Evolutionary conservation across 2,888 invertebrate species (phyloP).

Genomic region (Trichacis sp.): DNA sequence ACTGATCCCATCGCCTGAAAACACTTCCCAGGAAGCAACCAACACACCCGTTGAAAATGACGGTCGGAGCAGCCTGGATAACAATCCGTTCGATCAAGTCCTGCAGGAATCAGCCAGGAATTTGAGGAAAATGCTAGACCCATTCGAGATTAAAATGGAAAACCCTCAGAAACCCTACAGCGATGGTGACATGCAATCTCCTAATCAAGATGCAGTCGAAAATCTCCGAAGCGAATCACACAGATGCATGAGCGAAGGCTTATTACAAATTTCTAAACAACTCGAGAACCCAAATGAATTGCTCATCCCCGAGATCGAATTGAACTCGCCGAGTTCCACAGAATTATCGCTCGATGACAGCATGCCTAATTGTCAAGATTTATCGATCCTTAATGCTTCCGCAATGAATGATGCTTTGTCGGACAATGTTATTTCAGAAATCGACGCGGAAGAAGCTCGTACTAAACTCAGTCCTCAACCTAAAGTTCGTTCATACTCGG

Average conservation of each 20-base stretch:
- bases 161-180: slow-evolving; percentile 44
- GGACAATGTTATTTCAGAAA: slow-evolving; percentile 18
- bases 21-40: not conserved
- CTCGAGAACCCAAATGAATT: slow-evolving; percentile 10
- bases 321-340: not conserved
- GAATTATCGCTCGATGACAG: not conserved
- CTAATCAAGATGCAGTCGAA: no score
- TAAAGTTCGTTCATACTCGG: slow-evolving; percentile 29
- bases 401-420: slow-evolving; percentile 57
- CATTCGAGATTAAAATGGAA: slow-evolving; percentile 58
- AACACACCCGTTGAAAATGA: no score
- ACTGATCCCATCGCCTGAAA: slow-evolving; percentile 12
- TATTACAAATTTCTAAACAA: slow-evolving; percentile 53
- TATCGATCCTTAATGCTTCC: slow-evolving; percentile 51
- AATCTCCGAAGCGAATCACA: slow-evolving; percentile 43
- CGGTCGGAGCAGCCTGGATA: slow-evolving; percentile 48
- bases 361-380: not conserved
- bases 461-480: not conserved
- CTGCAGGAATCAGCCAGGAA: slow-evolving; percentile 53
- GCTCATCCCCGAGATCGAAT: slow-evolving; percentile 14
- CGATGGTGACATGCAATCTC: not conserved
- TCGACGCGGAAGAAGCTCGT: not conserved
- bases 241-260: slow-evolving; percentile 36
- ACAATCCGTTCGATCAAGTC: slow-evolving; percentile 63
- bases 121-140: slow-evolving; percentile 58